Percentiles rank a stretch among this genome's conserved stretches.
phyloP scores from a whole-genome alignment of 2,113 vertebrate species.

The Laticauda laticaudata region DNA sequence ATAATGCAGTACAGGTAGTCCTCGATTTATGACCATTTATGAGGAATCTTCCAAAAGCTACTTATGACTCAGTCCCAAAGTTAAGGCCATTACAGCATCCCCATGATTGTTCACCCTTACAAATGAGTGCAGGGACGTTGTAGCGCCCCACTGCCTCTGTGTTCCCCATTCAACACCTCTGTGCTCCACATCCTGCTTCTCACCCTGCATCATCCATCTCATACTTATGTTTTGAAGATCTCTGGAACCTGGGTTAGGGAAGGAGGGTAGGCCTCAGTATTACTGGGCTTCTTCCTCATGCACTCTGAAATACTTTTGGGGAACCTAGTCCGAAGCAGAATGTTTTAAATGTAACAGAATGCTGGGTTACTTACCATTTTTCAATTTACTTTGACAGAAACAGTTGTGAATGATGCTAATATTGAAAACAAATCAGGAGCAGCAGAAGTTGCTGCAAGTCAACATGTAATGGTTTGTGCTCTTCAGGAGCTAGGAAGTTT shows the following conservation, averaged over 20 bases:
- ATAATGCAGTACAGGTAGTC: background rate
- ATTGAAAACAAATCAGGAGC: slow-evolving; percentile 91
- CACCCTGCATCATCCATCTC: background rate
- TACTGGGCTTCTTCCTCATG: background rate
- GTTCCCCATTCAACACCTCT: background rate
- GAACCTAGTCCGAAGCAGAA: background rate
- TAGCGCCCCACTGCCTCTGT: background rate
- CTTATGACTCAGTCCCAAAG: background rate
- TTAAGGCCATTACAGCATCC: background rate
- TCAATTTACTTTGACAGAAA: slow-evolving; percentile 74
- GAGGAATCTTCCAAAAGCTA: background rate
- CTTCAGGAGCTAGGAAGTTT: slow-evolving; percentile 95
- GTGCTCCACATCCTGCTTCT: background rate
- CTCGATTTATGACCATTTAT: background rate
- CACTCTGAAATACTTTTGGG: background rate
- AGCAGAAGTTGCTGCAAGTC: slow-evolving; percentile 92
- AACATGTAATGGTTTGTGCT: slow-evolving; percentile 98
- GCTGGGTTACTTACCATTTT: background rate
- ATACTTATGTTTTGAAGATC: background rate
- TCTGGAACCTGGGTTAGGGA: background rate
- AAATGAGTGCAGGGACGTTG: background rate
- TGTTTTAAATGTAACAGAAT: slow-evolving; percentile 1
- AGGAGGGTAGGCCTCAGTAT: background rate
- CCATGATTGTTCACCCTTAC: background rate
- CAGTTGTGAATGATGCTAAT: slow-evolving; percentile 91